Evolutionary conservation across 2,113 vertebrate species (phyloP), one percentile per base, ranked within the genome.

Genomic region (Saguinus midas): DNA sequence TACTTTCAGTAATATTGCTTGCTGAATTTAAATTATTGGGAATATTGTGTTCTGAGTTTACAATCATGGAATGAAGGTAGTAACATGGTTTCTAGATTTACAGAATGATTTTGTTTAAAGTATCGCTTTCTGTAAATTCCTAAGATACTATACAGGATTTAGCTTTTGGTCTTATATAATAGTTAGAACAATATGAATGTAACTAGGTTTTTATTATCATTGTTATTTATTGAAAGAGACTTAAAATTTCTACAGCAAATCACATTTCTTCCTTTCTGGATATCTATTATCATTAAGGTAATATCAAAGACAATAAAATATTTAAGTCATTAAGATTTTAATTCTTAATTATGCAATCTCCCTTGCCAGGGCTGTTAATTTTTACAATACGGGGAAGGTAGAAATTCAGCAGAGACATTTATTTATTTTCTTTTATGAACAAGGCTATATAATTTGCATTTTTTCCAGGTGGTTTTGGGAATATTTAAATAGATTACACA

Each of bases 381-480:
- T 82, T 98, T 97, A 90, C 96, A 95, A 95, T 98, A 96, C 78
- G 87, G 52, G 75, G 94, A 95, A 68, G 94, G 72, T 97, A 97
- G 89, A 97, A 85, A 98, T 96, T 97, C 96, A 98, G 64, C 37
- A 81, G 97, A 97, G 93, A 66, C 89, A 94, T 97, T 96, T 98
- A 97, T 96, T 98, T 98, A 97, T 98, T 98, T 97, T 98, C 91
- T 97, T 95, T 98, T 79, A 83, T 89, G 85, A 97, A 97, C 84
- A 96, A 97, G 96, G 57, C 85, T 92, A 76, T 97, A 66, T 91
- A 97, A 95, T 98, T 98, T 97, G 73, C 84, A 61, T 89, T 91
- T 98, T 96, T 97, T 90, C 93, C 96, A 98, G 94, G 97, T 98
- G 98, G 94, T 78, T 37, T 0, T 95, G 79, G 85, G 90, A 98